Percentiles rank a stretch among this genome's conserved stretches.
These are phyloP conservation scores for Poicephalus meyeri DNA, from an alignment of 2,113 vertebrate genomes.

Conservation along the genomic window DNA sequence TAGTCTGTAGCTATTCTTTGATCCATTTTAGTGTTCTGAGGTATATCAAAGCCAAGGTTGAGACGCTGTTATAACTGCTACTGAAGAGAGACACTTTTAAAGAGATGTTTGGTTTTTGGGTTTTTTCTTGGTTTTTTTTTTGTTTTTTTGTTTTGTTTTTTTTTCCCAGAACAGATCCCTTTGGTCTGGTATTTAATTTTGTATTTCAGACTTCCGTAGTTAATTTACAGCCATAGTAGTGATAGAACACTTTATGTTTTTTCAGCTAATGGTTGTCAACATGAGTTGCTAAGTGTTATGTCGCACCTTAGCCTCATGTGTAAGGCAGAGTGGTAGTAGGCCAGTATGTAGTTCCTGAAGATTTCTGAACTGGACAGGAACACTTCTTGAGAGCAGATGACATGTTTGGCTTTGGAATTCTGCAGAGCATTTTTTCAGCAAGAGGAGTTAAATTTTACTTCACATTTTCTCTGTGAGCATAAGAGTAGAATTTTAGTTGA, in stretches of 20 bases:
- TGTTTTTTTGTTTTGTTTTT: neutral
- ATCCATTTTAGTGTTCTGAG: neutral
- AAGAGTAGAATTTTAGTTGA: neutral
- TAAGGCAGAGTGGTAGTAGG: neutral
- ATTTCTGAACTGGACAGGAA: neutral
- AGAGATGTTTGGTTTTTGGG: neutral
- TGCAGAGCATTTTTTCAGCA: neutral
- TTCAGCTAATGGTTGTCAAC: neutral
- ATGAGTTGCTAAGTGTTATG: neutral
- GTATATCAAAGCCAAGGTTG: neutral
- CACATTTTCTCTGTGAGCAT: neutral
- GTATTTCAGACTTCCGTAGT: neutral
- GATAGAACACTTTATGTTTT: neutral
- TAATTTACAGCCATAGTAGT: neutral
- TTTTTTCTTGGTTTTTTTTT: neutral
- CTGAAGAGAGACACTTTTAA: neutral
- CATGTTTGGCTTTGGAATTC: neutral
- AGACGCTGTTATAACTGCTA: neutral
- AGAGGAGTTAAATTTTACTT: neutral
- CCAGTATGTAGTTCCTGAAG: neutral
- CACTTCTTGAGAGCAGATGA: neutral
- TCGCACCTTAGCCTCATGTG: rapidly evolving
- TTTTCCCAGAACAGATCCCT: neutral
- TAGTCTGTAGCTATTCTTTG: neutral
- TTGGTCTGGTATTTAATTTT: neutral